Evolutionary conservation across 2,797 vertebrate species (phyloP), one percentile per base, ranked within the genome.

Genomic region (Coluber constrictor): DNA sequence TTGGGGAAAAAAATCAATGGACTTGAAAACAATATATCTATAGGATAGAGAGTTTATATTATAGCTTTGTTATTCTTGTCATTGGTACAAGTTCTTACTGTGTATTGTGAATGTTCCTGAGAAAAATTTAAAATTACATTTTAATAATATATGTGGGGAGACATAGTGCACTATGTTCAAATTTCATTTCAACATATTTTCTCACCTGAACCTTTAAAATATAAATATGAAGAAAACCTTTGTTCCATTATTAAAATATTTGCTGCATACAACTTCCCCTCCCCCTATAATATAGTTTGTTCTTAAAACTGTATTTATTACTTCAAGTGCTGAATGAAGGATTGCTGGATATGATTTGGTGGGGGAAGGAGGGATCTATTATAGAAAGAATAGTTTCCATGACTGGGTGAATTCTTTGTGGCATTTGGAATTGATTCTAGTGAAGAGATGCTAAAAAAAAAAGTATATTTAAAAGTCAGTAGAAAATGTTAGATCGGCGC

Each of bases 71-170:
- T 47, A 32, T 74, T 37, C 18, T 43, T 23, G 37, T 79, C 37
- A 11, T 51, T 86, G 57, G 6, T 83, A 47, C 37, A 89, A 79
- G 59, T 59, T 61, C 12, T 56, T 60, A 9, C 56, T 74, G 70
- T 59, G 89, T 23, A 60, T 29, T 70, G 1, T 15, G 55, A 47
- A 54, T 25, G 3, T 55, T 43, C 51, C 74, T 90, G 83, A 51
- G 51, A 55, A 90, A 90, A 93, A 93, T 10, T 70, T 55, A 87
- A 90, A 93, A 90, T 87, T 25, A 8, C 32, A 90, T 60, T 83
- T 92, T 55, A 92, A 90, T 86, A 90, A 63, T 90, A 86, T 32
- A 92, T 90, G 9, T 66, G 16, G 15, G 10, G 54, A 55, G 59
- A 88, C 79, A 27, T 79, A 74, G 5, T 87, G 20, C 23, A 70